Base-by-base conservation (phyloP, 2,888 invertebrate genomes). In the Hydroisotoma schaefferi region DNA sequence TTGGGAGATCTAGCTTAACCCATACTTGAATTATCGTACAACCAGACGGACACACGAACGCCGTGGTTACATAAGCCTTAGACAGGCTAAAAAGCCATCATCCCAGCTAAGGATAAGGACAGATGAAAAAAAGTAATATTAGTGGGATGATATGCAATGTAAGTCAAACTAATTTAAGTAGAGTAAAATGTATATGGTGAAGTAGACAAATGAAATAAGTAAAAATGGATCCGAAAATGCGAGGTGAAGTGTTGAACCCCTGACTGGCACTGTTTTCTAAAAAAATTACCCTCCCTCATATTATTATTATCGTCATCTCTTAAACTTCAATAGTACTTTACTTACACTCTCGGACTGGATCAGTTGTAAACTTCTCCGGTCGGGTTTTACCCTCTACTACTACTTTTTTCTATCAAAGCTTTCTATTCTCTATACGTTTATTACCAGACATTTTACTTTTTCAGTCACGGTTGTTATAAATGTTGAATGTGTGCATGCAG, bases 271-370 rank as follows among this genome's bases (percentile, higher is more conserved):
- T 40, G 40, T 40, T 40, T 40, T 40, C 40, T 15, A 40, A 40
- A 68, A 68, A 66, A 68, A 68, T 66, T 68, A 62, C 68, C 64
- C 65, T 66, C 63, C 68, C 65, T 68, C 68, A 65, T 66, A 61
- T 57, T 61, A 61, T 46, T 46, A 46, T 46, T 46, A 25, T 25
- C 46, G 25, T 46, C 46, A 46, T 46, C 46, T 46, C 25, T 46
- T n/a, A n/a, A n/a, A n/a, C 40, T 40, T 40, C 40, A 18, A 15
- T 15, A 20, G 5, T 40, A 10, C 33, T 33, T 15, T 8, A 10
- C 33, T 33, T 8, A 33, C 40, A 18, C 40, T 40, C 40, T 40
- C 40, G 5, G 40, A 20, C 5, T 10, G 40, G 20, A 15, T 33
- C 15, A 15, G 33, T 33, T 33, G n/a, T n/a, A n/a, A n/a, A n/a